Percentiles rank a stretch among this genome's conserved stretches.
Evolutionary conservation across 2,797 vertebrate genomes (phyloP).

Genomic region (Gymnoscopelus braueri): DNA sequence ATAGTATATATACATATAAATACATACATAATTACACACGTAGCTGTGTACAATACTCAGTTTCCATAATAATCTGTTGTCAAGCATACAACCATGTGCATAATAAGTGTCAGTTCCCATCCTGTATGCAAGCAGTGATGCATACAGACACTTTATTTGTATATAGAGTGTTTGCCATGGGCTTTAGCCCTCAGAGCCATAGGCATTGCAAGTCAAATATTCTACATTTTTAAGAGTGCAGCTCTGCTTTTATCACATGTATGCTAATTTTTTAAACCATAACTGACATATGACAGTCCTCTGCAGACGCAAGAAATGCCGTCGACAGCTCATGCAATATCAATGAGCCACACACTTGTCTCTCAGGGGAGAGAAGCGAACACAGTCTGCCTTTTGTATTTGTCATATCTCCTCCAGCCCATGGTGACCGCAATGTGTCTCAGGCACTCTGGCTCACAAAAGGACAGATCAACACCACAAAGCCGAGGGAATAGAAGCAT

Average conservation of each 20-base stretch:
- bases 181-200: not conserved
- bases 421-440: conserved; percentile 77
- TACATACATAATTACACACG: too few species aligned
- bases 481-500: conserved; percentile 60
- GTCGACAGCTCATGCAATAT: conserved; percentile 33
- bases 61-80: too few species aligned
- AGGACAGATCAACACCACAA: conserved; percentile 67
- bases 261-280: conserved; percentile 35
- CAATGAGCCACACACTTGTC: conserved; percentile 39
- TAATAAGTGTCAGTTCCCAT: too few species aligned
- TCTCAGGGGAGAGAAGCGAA: conserved; percentile 47
- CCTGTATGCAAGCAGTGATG: too few species aligned
- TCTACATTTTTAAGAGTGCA: conserved; percentile 1
- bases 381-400: conserved; percentile 57
- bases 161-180: not conserved
- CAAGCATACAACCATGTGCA: too few species aligned
- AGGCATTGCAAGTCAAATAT: not conserved
- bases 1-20: too few species aligned
- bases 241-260: not conserved
- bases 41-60: too few species aligned
- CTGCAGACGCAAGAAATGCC: conserved; percentile 22
- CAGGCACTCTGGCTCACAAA: conserved; percentile 74
- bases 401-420: conserved; percentile 75
- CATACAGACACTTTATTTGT: too few species aligned
- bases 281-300: conserved; percentile 30